phyloP scores from a whole-genome alignment of 2,113 vertebrate species.

The Mus spicilegus region DNA sequence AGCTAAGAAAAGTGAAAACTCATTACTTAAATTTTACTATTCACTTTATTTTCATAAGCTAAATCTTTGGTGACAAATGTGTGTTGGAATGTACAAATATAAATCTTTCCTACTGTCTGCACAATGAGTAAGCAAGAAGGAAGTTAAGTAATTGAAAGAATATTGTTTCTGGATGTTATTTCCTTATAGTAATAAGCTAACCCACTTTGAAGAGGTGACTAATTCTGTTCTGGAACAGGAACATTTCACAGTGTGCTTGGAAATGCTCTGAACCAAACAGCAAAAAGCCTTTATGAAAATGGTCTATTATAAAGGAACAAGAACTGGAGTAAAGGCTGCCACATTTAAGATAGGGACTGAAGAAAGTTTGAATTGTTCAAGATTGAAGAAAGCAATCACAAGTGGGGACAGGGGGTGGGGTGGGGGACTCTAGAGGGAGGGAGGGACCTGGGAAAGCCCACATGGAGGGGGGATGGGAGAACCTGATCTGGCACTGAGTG shows the following conservation, averaged over 20 bases:
- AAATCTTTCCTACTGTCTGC: neutral
- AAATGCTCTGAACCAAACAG: neutral
- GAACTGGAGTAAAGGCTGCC: neutral
- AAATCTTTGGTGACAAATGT: neutral
- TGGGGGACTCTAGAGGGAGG: too few species aligned
- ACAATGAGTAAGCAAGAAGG: neutral
- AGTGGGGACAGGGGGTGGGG: too few species aligned
- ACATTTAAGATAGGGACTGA: too few species aligned
- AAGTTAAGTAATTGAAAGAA: neutral
- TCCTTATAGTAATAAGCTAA: neutral
- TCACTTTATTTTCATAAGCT: neutral
- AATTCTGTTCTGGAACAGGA: neutral
- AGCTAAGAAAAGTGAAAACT: neutral
- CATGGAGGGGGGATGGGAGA: too few species aligned
- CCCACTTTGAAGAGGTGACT: neutral
- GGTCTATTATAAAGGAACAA: neutral
- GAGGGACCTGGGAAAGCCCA: too few species aligned
- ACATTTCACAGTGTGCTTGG: neutral
- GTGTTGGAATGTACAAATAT: neutral
- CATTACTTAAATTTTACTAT: neutral
- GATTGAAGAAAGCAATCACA: too few species aligned
- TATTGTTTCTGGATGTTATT: neutral
- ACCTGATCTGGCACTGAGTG: too few species aligned
- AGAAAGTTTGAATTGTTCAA: too few species aligned
- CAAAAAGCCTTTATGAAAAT: neutral